Evolutionary conservation across 1,140 invertebrate genomes (phyloP), one percentile per base, ranked within the genome.

Genomic region (Harpegnathos saltator): DNA sequence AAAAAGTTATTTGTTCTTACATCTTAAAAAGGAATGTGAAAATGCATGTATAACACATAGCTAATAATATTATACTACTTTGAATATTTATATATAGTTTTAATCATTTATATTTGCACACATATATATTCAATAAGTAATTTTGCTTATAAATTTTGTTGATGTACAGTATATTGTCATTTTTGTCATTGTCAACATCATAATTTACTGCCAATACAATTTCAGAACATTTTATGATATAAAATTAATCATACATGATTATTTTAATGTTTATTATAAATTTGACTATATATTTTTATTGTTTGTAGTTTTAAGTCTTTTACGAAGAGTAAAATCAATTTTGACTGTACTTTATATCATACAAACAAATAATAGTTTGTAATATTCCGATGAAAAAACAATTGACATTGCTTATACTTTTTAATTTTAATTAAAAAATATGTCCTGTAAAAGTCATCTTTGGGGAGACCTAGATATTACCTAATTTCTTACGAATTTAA

Each of bases 221-320:
- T 85, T 85, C 1, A 48, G 7, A 85, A 56, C 52, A 50, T 85
- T 85, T 58, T 75, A 66, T 83, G 82, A 61, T 86, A 71, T 52
- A 75, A 38, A 73, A 82, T 14, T 61, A 24, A 59, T 56, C 61
- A 19, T 66, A 54, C 24, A 54, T 77, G 68, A 26, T 54, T 71
- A 75, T 65, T 56, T 71, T 58, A 82, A 83, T 50, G 58, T 65
- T 73, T 50, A 38, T 56, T 38, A 61, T 66, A 17, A 5, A 71
- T 54, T 78, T 72, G 19, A 38, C 22, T 71, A 66, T 83, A 22
- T 44, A 87, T 86, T 86, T 86, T 83, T 68, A 71, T 71, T 5
- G 9, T 66, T 77, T 77, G 17, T 61, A 17, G 44, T 72, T 22
- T 56, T 63, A 68, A 14, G 29, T 22, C 22, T 80, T 78, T 44